Conservation (phyloP, 2,797 vertebrate species). For the Danio tinwini region DNA sequence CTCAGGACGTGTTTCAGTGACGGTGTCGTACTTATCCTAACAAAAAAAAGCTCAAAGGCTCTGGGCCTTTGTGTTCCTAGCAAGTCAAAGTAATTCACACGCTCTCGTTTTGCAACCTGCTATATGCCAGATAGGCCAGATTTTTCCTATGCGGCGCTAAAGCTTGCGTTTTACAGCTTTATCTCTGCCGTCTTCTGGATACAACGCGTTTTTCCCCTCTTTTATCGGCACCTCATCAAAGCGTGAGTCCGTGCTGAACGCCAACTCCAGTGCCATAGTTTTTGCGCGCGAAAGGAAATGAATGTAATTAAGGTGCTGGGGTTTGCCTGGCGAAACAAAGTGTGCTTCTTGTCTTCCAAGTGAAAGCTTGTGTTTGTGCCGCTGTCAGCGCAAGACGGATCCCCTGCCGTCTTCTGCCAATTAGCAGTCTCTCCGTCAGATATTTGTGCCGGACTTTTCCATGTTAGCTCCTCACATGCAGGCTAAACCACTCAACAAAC, state of each 20-base stretch:
- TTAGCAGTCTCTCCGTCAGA: conserved; percentile 57
- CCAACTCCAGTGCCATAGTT: conserved; percentile 51
- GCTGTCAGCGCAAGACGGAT: conserved; percentile 56
- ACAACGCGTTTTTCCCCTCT: background rate
- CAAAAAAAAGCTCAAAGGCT: conserved; percentile 47
- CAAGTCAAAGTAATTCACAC: conserved; percentile 55
- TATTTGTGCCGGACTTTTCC: conserved; percentile 46
- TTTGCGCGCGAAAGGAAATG: conserved; percentile 59
- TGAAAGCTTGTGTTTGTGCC: conserved; percentile 58
- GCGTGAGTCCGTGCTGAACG: background rate
- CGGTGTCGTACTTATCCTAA: conserved; percentile 42
- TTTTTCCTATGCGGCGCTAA: conserved; percentile 1
- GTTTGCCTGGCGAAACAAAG: conserved; percentile 58
- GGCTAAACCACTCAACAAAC: conserved; percentile 14
- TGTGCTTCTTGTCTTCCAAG: conserved; percentile 51
- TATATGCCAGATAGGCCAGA: conserved; percentile 9
- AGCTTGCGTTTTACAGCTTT: conserved; percentile 24
- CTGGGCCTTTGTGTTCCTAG: conserved; percentile 38
- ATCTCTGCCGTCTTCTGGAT: conserved; percentile 32
- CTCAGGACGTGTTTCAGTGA: conserved; percentile 35
- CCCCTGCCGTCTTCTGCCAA: conserved; percentile 60
- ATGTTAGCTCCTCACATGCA: conserved; percentile 23
- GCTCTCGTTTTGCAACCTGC: conserved; percentile 47
- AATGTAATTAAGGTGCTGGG: conserved; percentile 63
- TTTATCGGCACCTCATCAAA: conserved; percentile 44